Evolutionary conservation across 2,113 vertebrate genomes (phyloP).

Genomic region (Ia io): DNA sequence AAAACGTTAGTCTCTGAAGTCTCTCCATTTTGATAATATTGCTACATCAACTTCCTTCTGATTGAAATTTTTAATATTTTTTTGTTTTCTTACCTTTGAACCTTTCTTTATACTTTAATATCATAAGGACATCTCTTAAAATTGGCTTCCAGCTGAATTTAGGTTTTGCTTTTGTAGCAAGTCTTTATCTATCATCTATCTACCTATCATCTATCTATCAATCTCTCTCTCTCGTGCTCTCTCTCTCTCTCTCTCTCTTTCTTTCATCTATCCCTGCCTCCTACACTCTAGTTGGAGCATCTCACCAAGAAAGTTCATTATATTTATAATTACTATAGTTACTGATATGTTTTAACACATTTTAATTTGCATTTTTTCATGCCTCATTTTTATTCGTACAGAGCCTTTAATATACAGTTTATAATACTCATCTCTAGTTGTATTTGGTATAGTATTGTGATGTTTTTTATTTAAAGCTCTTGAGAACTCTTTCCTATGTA

Average conservation of each 20-base stretch:
- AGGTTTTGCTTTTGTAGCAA: neutral
- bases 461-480: neutral
- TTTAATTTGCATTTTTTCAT: neutral
- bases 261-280: neutral
- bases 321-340: neutral
- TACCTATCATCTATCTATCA: too few species aligned
- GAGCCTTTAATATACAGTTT: neutral
- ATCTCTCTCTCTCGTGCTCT: neutral
- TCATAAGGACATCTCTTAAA: neutral
- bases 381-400: neutral
- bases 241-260: neutral
- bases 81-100: neutral
- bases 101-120: neutral
- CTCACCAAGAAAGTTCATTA: neutral
- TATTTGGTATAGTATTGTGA: neutral
- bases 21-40: neutral
- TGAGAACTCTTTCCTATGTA: neutral
- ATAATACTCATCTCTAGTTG: neutral
- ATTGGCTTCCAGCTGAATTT: neutral
- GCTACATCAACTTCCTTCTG: neutral
- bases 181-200: neutral
- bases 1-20: neutral
- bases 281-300: neutral
- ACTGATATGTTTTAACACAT: neutral
- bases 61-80: neutral